Evolutionary conservation across 2,113 vertebrate genomes (phyloP), one percentile per base, ranked within the genome.

Genomic region (Pterophyllum scalare): DNA sequence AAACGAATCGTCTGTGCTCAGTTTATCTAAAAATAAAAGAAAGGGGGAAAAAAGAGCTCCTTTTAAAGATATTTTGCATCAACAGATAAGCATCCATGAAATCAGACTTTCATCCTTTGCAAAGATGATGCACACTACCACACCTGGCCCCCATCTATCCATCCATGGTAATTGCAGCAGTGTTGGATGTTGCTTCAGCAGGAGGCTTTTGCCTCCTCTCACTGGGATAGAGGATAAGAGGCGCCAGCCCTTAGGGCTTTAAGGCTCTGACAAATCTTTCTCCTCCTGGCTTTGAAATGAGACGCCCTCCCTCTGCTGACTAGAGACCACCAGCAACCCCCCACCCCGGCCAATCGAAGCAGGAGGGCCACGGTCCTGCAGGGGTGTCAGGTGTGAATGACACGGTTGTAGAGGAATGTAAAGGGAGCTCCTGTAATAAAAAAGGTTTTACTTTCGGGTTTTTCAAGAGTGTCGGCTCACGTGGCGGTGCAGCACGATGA

Each of bases 261-360:
- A 83, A 83, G 87, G 81, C 70, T 83, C 67, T 79, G 60, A 80
- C 83, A 88, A 85, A 91, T 85, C 87, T 82, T 72, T 74, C 86
- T 88, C 74, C 72, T 75, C 85, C 77, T 38, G 33, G 31, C 91
- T 81, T 90, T 89, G 85, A 72, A 72, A 72, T 72, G 46, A 72
- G 67, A 72, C 84, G 86, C 89, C 59, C 80, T 84, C 59, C 74
- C 76, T 80, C 7, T 2, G 52, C 75, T 2, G 43, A 77, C 83
- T 79, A 26, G 80, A 84, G 79, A 89, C 79, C 83, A 84, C 83
- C 65, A 62, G 88, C 76, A 65, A 77, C 81, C 74, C 28, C 67
- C 79, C 46, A 13, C 6, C 19, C 31, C 64, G 59, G 87, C 26
- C 67, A 72, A 54, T 72, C 46, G 54, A 33, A 72, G 26, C 26